Evolutionary conservation across 2,888 invertebrate genomes (phyloP).

Genomic region (Drosophila fulvimacula): DNA sequence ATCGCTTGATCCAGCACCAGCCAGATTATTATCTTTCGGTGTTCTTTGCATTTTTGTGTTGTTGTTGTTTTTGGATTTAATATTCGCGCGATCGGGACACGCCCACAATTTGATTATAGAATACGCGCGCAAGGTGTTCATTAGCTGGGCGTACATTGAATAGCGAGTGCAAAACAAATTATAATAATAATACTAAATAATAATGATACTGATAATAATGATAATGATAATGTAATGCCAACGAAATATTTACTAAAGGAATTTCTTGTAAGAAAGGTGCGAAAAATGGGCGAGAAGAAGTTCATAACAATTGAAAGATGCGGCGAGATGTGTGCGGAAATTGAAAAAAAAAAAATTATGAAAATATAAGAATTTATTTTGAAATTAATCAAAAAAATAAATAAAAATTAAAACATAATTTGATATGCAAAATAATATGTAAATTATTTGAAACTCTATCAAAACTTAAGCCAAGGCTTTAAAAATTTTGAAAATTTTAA

Average conservation of each 20-base stretch:
- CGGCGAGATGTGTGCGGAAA: constrained; percentile 28
- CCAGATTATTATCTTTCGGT: constrained; percentile 31
- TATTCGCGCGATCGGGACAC: constrained; percentile 53
- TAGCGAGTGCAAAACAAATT: constrained; percentile 5
- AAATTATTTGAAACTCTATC: neutral
- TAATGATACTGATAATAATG: constrained; percentile 9
- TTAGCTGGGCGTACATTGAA: constrained; percentile 53
- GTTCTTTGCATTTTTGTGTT: constrained; percentile 1
- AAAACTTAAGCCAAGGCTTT: no score
- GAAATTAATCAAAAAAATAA: neutral
- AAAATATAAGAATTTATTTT: neutral
- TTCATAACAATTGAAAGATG: constrained; percentile 43
- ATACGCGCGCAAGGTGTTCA: constrained; percentile 50
- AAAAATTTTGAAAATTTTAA: no score
- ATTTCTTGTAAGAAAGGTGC: constrained; percentile 36
- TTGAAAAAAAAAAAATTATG: neutral
- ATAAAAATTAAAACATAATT: neutral
- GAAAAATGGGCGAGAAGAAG: constrained; percentile 19
- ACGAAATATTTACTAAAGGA: constrained; percentile 24
- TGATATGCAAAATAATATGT: neutral
- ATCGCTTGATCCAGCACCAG: constrained; percentile 53
- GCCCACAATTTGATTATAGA: constrained; percentile 68
- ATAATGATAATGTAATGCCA: constrained; percentile 24
- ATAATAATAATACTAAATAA: constrained; percentile 9
- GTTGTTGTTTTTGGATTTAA: constrained; percentile 9